Conservation (phyloP, 30 jellyfish, hydroid and myxozoan genomes). For the Hydra vulgaris region DNA sequence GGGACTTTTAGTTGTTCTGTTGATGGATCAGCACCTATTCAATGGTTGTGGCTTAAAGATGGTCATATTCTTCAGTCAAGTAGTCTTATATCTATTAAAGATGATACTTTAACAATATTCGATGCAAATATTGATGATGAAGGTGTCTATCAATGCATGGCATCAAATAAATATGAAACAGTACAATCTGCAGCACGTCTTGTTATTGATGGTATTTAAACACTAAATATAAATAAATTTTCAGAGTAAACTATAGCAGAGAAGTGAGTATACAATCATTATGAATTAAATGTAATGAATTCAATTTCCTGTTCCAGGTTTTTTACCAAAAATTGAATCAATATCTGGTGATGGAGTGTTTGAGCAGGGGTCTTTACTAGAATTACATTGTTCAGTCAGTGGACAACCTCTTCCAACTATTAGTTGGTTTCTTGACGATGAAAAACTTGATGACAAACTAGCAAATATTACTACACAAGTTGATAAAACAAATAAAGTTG, state of each 20-base stretch:
- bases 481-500: neutral
- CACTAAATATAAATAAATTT: neutral
- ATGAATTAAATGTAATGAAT: neutral
- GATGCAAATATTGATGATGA: constrained; percentile 42
- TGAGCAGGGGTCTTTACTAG: constrained; percentile 19
- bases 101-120: constrained; percentile 17
- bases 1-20: constrained; percentile 52
- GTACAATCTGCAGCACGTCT: constrained; percentile 49
- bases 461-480: neutral
- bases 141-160: constrained; percentile 81
- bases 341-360: neutral
- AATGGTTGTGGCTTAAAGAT: constrained; percentile 53
- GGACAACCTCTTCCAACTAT: constrained; percentile 59
- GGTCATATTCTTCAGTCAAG: constrained; percentile 31
- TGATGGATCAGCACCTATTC: constrained; percentile 49
- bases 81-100: constrained; percentile 5
- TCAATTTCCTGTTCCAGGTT: neutral
- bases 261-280: too few species aligned
- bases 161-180: constrained; percentile 46
- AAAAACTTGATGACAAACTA: constrained; percentile 1
- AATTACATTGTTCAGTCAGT: constrained; percentile 32
- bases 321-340: constrained; percentile 7
- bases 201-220: constrained; percentile 57
- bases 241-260: too few species aligned
- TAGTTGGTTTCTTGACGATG: constrained; percentile 62